Evolutionary conservation across 2,797 vertebrate genomes (phyloP), one percentile per base, ranked within the genome.

Genomic region (Nyctalus aviator): DNA sequence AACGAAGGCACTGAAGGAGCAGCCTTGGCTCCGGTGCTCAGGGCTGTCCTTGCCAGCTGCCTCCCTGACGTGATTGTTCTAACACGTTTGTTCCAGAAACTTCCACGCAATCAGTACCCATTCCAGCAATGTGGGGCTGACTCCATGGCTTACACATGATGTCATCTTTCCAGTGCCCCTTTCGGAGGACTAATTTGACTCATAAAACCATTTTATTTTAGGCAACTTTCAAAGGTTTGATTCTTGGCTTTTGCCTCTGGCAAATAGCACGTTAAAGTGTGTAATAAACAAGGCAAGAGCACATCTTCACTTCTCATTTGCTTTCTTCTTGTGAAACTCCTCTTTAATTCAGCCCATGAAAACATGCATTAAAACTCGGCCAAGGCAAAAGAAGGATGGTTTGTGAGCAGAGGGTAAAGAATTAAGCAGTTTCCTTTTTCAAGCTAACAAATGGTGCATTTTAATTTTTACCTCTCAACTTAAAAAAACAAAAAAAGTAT

Each of bases 111-210:
- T 82, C 72, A 71, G 88, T 82, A 62, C 53, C 93, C 37, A 13
- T 93, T 94, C 91, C 82, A 82, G 46, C 93, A 93, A 50, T 41
- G 12, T 84, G 66, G 82, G 84, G 82, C 89, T 21, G 57, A 83
- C 85, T 89, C 55, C 48, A 75, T 66, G 72, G 93, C 90, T 64
- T 73, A 10, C 3, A 9, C 53, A 10, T 44, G 44, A 66, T 96
- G 79, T 82, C 88, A 85, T 94, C 72, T 85, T 83, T 88, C 82
- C 82, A 90, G 72, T 35, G 41, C 53, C 75, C 84, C 46, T 94
- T 96, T 95, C 77, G 68, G 97, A 97, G 94, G 68, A 95, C 85
- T 96, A 79, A 73, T 50, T 72, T 79, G 55, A 96, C 95, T 98
- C 88, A 78, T 64, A 69, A 82, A 94, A 92, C 78, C 53, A 55